Percentiles rank a stretch among this genome's conserved stretches.
Conservation (phyloP, 2,888 invertebrate species). For the Dicyrtoma fusca region DNA sequence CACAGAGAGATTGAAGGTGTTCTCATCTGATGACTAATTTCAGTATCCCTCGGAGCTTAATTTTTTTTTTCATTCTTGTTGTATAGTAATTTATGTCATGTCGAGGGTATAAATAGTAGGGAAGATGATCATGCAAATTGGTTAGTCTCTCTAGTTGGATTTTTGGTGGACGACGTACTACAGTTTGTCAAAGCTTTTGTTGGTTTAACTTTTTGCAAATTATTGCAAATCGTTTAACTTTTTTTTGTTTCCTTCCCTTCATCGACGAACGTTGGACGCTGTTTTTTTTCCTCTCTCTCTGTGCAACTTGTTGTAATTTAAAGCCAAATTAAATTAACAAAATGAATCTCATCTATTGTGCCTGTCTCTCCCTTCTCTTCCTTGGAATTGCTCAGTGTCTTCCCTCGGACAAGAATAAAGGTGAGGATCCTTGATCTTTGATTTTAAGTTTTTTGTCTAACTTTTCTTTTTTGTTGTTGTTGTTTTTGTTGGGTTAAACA, state of each 20-base stretch:
- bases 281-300: too few relatives aligned
- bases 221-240: conserved; percentile 14
- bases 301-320: neutral
- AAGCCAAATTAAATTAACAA: too few relatives aligned
- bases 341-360: conserved; percentile 29
- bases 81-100: too few relatives aligned
- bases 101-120: conserved; percentile 9
- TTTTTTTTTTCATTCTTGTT: too few relatives aligned
- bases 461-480: neutral
- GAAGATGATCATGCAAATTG: conserved; percentile 5
- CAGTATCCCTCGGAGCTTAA: too few relatives aligned
- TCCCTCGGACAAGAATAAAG: conserved; percentile 33
- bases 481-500: too few relatives aligned
- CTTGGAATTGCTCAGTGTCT: conserved; percentile 34
- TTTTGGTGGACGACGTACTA: too few relatives aligned
- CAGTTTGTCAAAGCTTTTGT: neutral
- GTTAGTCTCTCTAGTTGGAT: neutral
- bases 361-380: conserved; percentile 22
- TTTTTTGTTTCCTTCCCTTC: too few relatives aligned
- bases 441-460: neutral
- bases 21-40: too few relatives aligned
- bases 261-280: too few relatives aligned
- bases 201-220: conserved; percentile 9
- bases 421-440: conserved; percentile 6
- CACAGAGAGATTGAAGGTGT: neutral